Evolutionary conservation across 2,888 invertebrate species (phyloP), one percentile per base, ranked within the genome.

Genomic region (Limenitis camilla): DNA sequence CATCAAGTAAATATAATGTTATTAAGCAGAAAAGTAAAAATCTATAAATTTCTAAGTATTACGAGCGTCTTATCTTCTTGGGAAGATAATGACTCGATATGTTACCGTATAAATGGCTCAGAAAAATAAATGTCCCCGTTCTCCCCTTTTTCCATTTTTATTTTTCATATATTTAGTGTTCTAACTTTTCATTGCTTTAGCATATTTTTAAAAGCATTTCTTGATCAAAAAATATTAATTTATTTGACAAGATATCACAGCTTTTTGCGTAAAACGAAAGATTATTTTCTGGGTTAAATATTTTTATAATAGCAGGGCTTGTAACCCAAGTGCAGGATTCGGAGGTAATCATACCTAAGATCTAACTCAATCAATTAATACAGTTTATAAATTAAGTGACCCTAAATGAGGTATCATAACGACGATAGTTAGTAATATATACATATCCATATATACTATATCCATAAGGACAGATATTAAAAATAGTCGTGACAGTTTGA

Each of bases 41-140:
- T 40, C 41, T 50, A 59, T 59, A 56, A 59, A 56, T 52, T 59
- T 45, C 47, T 45, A 42, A 19, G 52, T 54, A 56, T 57, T 52
- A 59, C 49, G 54, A 46, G 35, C 29, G 29, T 45, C 49, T 32
- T 45, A 42, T 45, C 45, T 55, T 36, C 48, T 47, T 32, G 49
- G 52, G 45, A 55, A 39, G 49, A 53, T 65, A 65, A 66, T 62
- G 65, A 61, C 61, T 51, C 62, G 49, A 63, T 65, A 60, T 58
- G 61, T 67, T 61, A 64, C 59, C 42, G 52, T 55, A 61, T 61
- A 67, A 66, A 67, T 65, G 64, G 62, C 56, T 58, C 53, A 61
- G 63, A 62, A 65, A 61, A 65, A 67, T 64, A 61, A 62, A 64
- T 60, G 61, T 61, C 56, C 55, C 47, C 58, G 49, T 52, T 56